A percentile compares a stretch with the other conserved stretches of the same genome.
Evolutionary conservation across 2,888 invertebrate genomes (phyloP).

Genomic region (Lasioglossum figueresi): DNA sequence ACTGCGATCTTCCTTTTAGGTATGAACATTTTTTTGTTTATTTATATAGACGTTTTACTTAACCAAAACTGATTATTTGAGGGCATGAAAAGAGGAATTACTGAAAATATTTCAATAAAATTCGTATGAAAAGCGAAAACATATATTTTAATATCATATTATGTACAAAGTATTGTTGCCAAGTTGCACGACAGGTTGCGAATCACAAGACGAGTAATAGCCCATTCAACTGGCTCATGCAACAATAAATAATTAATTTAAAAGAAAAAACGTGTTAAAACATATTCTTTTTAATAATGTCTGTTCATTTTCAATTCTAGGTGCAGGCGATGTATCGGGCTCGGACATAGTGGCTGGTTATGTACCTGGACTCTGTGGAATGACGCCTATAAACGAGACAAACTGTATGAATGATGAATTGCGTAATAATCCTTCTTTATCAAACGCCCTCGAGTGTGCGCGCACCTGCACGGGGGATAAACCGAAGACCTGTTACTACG

Average conservation of each 20-base stretch:
- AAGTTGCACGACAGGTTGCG: too few species aligned
- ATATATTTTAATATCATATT: neutral
- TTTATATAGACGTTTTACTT: neutral
- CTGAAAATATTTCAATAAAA: neutral
- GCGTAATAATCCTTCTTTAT: neutral
- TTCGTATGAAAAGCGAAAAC: neutral
- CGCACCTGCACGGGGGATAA: slow-evolving; percentile 76
- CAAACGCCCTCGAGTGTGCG: slow-evolving; percentile 51
- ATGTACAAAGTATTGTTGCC: neutral
- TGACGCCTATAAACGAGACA: neutral
- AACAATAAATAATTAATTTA: neutral
- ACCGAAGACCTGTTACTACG: slow-evolving; percentile 74
- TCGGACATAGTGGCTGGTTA: slow-evolving; percentile 48
- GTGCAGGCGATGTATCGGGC: neutral
- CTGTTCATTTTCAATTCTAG: neutral
- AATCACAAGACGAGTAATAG: too few species aligned
- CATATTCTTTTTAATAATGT: neutral
- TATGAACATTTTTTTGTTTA: neutral
- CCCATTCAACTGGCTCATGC: too few species aligned
- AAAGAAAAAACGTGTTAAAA: neutral
- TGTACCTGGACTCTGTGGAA: slow-evolving; percentile 12
- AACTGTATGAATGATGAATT: slow-evolving; percentile 26
- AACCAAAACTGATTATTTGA: neutral
- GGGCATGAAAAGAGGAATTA: neutral
- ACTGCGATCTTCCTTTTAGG: neutral